Evolutionary conservation across 2,113 vertebrate genomes (phyloP).

Genomic region (Nesogale talazaci): DNA sequence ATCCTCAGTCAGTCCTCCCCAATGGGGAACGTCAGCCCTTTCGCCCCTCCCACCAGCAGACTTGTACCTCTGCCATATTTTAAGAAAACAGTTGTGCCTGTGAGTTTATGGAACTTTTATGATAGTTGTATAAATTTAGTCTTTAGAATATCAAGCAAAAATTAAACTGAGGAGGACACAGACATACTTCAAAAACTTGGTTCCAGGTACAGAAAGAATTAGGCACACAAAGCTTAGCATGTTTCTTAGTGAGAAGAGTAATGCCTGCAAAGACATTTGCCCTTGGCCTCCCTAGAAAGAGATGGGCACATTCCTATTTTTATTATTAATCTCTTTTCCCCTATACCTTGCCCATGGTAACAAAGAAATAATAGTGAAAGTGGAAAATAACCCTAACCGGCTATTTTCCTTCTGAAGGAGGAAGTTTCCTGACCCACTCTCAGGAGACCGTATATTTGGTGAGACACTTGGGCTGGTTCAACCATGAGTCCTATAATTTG

Average conservation of each 20-base stretch:
- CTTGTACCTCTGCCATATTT: neutral
- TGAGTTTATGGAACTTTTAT: neutral
- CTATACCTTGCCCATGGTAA: constrained; percentile 42
- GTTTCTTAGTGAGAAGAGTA: constrained; percentile 23
- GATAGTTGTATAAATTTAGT: neutral
- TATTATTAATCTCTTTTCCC: constrained; percentile 42
- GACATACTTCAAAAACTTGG: neutral
- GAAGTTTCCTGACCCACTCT: neutral
- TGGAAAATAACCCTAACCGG: constrained; percentile 17
- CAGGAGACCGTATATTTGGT: neutral
- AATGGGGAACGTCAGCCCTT: no score
- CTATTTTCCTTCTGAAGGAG: constrained; percentile 20
- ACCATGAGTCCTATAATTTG: neutral
- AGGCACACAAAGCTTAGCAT: no score
- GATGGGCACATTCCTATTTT: constrained; percentile 3
- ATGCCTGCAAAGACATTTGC: neutral
- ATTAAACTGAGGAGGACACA: neutral
- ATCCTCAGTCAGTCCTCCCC: no score
- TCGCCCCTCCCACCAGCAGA: no score
- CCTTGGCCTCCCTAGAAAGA: neutral
- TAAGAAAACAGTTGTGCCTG: constrained; percentile 14
- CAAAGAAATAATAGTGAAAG: constrained; percentile 61
- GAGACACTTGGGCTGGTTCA: constrained; percentile 45
- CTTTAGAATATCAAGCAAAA: constrained; percentile 22
- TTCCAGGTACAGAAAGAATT: neutral